Conservation (phyloP, 2,888 invertebrate genomes). For the Thumatha senex region DNA sequence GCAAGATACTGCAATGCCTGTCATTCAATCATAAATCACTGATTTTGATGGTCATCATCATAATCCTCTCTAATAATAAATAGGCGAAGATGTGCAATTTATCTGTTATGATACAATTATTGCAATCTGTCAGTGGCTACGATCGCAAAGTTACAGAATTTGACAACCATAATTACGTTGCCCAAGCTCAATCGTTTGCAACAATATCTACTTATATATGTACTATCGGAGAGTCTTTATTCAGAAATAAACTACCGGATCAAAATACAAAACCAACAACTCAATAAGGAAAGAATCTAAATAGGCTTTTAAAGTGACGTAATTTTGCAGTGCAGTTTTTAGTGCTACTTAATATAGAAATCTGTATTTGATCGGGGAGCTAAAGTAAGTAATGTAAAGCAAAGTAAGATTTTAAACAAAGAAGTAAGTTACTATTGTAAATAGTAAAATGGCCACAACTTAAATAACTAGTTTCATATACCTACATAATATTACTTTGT, state of each 20-base stretch:
- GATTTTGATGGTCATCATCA: neutral
- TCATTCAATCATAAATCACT: neutral
- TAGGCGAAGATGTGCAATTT: neutral
- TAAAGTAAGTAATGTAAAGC: no score
- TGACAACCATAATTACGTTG: slow-evolving; percentile 3
- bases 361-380: no score
- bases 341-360: no score
- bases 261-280: neutral
- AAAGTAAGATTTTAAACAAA: no score
- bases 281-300: neutral
- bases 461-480: no score
- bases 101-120: neutral
- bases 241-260: neutral
- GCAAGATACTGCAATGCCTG: neutral
- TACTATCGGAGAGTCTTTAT: neutral
- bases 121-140: neutral
- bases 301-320: neutral
- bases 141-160: neutral
- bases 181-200: neutral
- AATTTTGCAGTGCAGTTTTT: neutral
- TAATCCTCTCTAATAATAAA: neutral
- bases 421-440: no score
- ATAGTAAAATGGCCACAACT: no score
- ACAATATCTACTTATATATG: neutral
- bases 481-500: no score